phyloP scores from a whole-genome alignment of 30 jellyfish, hydroid and myxozoan genomes.

The Rhopilema esculentum region DNA sequence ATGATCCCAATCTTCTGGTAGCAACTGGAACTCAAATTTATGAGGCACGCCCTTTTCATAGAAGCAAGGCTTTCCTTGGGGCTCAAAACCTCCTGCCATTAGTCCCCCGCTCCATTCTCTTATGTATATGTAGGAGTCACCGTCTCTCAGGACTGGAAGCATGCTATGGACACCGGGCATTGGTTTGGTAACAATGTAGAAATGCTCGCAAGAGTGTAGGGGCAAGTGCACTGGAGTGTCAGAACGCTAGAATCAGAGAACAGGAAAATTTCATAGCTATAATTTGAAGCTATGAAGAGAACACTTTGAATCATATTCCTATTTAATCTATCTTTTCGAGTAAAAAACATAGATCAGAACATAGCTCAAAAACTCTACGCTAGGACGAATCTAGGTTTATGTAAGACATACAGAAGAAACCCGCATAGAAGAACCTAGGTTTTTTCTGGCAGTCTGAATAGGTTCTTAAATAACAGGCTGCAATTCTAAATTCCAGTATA shows the following conservation, averaged over 20 bases:
- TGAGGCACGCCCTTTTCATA: conserved; percentile 83
- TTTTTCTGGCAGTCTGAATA: too few species aligned
- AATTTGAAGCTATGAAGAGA: not conserved
- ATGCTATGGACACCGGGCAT: conserved; percentile 80
- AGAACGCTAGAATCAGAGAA: conserved; percentile 78
- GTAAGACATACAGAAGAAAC: too few species aligned
- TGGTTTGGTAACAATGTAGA: conserved; percentile 97
- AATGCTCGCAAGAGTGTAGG: conserved; percentile 94
- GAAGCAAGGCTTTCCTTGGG: conserved; percentile 85
- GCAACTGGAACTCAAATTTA: conserved; percentile 85
- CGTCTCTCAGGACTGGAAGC: conserved; percentile 93
- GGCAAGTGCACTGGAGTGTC: conserved; percentile 80
- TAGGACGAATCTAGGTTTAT: too few species aligned
- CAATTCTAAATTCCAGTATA: too few species aligned
- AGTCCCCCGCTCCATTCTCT: conserved; percentile 99
- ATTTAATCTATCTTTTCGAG: too few species aligned
- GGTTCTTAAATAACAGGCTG: too few species aligned
- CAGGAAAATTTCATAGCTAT: not conserved
- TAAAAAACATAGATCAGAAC: too few species aligned
- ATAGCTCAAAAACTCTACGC: too few species aligned
- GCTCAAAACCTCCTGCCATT: conserved; percentile 95
- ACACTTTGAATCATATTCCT: too few species aligned
- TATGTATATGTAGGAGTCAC: conserved; percentile 78
- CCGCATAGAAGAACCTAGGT: too few species aligned
- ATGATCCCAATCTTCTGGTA: conserved; percentile 94